Conservation (phyloP, 2,888 invertebrate species). For the Zootermopsis nevadensis region DNA sequence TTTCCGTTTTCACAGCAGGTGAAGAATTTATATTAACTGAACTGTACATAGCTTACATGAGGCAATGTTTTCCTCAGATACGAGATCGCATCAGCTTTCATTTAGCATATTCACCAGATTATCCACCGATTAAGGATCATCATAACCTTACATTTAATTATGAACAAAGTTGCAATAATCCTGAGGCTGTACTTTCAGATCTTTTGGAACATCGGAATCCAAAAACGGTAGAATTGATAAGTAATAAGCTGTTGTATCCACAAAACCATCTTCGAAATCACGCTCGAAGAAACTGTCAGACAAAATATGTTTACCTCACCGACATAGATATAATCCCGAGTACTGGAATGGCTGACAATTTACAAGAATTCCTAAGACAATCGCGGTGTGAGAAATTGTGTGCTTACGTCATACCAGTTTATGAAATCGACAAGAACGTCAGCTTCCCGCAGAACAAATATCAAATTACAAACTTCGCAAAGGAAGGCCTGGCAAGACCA, state of each 20-base stretch:
- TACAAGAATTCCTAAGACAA: constrained; percentile 54
- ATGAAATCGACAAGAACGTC: constrained; percentile 58
- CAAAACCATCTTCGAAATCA: constrained; percentile 62
- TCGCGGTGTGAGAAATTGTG: constrained; percentile 55
- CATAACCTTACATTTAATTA: neutral
- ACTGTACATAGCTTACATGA: constrained; percentile 58
- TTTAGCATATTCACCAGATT: constrained; percentile 57
- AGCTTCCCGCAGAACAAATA: constrained; percentile 58
- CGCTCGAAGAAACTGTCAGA: constrained; percentile 59
- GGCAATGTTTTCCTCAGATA: constrained; percentile 58
- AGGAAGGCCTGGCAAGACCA: constrained; percentile 58
- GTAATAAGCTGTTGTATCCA: constrained; percentile 57
- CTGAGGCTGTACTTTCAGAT: neutral
- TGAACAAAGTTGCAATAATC: neutral
- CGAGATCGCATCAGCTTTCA: constrained; percentile 58
- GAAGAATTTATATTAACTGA: constrained; percentile 58
- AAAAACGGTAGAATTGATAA: constrained; percentile 41
- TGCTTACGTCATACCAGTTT: constrained; percentile 61
- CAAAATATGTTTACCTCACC: constrained; percentile 58
- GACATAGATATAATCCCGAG: constrained; percentile 61
- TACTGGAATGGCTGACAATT: constrained; percentile 54
- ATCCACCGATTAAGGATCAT: constrained; percentile 55
- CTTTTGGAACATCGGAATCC: constrained; percentile 55
- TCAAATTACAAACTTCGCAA: constrained; percentile 58
- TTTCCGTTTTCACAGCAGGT: constrained; percentile 59